Percentiles rank a stretch among this genome's conserved stretches.
phyloP scores from a whole-genome alignment of 1,140 invertebrate species.

The Trichogramma pretiosum region DNA sequence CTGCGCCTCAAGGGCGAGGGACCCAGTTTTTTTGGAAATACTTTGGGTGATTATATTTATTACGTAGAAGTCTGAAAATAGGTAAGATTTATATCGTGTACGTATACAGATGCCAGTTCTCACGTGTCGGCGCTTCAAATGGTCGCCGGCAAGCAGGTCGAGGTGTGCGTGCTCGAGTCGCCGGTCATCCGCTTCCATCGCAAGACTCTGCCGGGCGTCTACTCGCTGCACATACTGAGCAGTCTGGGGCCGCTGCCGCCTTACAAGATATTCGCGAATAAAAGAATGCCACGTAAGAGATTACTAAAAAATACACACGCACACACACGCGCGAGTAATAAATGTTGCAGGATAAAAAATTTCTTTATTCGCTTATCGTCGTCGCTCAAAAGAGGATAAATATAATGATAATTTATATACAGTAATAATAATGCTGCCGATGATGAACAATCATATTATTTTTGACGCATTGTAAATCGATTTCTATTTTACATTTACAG shows the following conservation, averaged over 20 bases:
- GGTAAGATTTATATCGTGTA: not conserved
- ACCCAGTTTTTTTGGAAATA: constrained; percentile 47
- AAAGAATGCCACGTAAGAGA: constrained; percentile 39
- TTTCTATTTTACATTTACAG: constrained; percentile 25
- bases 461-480: not conserved
- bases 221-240: constrained; percentile 41
- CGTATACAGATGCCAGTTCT: constrained; percentile 38
- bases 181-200: constrained; percentile 42
- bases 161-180: constrained; percentile 48
- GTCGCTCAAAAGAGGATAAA: too few species aligned
- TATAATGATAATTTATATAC: too few species aligned
- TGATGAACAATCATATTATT: constrained; percentile 6
- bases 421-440: too few species aligned
- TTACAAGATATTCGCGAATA: constrained; percentile 47
- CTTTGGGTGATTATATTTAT: constrained; percentile 34
- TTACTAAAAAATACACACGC: not conserved
- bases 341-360: too few species aligned
- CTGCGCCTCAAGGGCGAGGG: constrained; percentile 44
- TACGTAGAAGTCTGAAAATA: not conserved
- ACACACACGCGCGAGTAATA: not conserved
- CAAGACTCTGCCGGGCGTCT: constrained; percentile 36
- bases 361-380: too few species aligned
- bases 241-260: constrained; percentile 50
- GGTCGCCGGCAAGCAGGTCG: constrained; percentile 46
- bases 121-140: constrained; percentile 46